Evolutionary conservation across 2,797 vertebrate species (phyloP).

Genomic region (Labroides dimidiatus): DNA sequence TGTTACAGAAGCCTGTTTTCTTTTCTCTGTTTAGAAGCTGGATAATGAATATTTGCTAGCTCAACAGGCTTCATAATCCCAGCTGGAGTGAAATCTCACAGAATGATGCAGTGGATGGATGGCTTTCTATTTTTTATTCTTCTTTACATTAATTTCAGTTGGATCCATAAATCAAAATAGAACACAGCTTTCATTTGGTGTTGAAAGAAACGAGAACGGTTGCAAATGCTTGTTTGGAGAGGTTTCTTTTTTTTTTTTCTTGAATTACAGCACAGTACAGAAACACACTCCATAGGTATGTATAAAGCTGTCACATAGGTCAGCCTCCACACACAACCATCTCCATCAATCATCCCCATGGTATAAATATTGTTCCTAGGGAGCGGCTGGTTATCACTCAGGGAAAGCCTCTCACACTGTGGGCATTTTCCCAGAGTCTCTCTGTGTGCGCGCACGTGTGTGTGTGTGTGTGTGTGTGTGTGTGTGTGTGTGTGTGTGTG

Average conservation of each 20-base stretch:
- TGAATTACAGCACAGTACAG: slow-evolving; percentile 17
- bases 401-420: slow-evolving; percentile 18
- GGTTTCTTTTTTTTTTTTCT: not conserved
- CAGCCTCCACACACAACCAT: not conserved
- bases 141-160: not conserved
- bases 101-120: not conserved
- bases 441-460: slow-evolving; percentile 23
- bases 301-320: slow-evolving; percentile 20
- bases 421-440: slow-evolving; percentile 12
- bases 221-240: not conserved
- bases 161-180: not conserved
- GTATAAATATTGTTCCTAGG: slow-evolving; percentile 46
- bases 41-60: slow-evolving; percentile 1
- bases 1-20: slow-evolving; percentile 6
- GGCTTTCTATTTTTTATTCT: not conserved
- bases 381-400: slow-evolving; percentile 20
- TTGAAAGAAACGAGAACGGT: not conserved
- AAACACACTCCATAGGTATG: slow-evolving; percentile 2
- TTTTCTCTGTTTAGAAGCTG: slow-evolving; percentile 10
- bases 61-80: not conserved
- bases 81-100: not conserved
- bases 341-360: slow-evolving; percentile 22
- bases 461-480: slow-evolving; percentile 15
- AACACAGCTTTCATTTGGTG: not conserved
- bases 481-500: slow-evolving; percentile 24